phyloP scores from a whole-genome alignment of 2,113 vertebrate genomes.

The Struthidea cinerea region DNA sequence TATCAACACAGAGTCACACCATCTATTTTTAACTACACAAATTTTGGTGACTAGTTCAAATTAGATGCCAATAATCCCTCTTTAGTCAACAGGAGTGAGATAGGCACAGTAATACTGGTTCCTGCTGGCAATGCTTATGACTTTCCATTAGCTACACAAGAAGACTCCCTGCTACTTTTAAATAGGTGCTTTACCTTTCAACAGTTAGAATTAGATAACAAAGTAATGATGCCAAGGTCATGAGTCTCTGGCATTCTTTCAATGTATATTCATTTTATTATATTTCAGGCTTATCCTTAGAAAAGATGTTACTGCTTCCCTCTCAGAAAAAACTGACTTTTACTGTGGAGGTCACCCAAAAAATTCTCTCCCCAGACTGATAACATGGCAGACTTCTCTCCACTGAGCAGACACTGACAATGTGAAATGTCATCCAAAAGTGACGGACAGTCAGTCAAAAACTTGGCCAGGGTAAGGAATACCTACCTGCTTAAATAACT shows the following conservation, averaged over 20 bases:
- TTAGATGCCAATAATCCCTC: not conserved
- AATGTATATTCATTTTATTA: not conserved
- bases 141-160: not conserved
- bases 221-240: not conserved
- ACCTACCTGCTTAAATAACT: not conserved
- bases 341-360: not conserved
- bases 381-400: not conserved
- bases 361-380: not conserved
- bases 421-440: not conserved
- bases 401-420: not conserved
- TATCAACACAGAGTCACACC: not conserved
- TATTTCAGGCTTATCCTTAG: not conserved
- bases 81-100: not conserved
- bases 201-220: not conserved
- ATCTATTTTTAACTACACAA: not conserved
- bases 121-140: not conserved
- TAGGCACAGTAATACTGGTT: not conserved
- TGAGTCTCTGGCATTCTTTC: not conserved
- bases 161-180: not conserved
- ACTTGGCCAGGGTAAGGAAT: not conserved
- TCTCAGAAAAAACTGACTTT: not conserved
- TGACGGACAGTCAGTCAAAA: not conserved
- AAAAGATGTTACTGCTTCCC: not conserved
- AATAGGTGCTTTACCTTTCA: not conserved
- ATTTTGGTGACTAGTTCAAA: not conserved